A percentile compares a stretch with the other conserved stretches of the same genome.
Evolutionary conservation across 2,888 invertebrate species (phyloP).

Genomic region (Cordilura impudica): DNA sequence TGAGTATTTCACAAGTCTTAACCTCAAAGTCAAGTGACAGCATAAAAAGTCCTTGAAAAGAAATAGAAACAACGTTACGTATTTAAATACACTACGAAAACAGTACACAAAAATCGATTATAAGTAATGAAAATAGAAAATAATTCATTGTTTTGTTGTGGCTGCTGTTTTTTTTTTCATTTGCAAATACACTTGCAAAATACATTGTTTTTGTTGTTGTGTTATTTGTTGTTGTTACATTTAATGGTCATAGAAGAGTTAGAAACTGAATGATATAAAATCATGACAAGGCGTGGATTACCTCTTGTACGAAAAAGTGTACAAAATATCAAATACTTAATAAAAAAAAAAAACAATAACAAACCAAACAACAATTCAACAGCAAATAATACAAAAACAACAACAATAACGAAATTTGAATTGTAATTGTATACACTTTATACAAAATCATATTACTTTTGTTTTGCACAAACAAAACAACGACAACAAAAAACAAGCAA

Average conservation of each 20-base stretch:
- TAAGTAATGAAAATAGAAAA: too few species aligned
- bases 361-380: slow-evolving; percentile 4
- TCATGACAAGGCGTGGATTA: slow-evolving; percentile 57
- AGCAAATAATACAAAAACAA: slow-evolving; percentile 13
- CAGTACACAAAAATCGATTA: too few species aligned
- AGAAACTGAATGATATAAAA: slow-evolving; percentile 23
- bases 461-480: slow-evolving; percentile 24
- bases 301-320: slow-evolving; percentile 4
- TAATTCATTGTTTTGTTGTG: too few species aligned
- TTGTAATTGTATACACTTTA: slow-evolving; percentile 52
- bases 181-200: slow-evolving; percentile 34
- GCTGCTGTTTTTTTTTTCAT: neutral
- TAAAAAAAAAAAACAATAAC: neutral
- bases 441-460: slow-evolving; percentile 50
- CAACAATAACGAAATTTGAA: slow-evolving; percentile 16
- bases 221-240: neutral
- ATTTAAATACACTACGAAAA: too few species aligned
- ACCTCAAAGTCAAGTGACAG: too few species aligned
- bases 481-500: neutral
- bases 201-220: neutral
- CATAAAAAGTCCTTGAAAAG: too few species aligned
- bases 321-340: neutral
- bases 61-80: too few species aligned
- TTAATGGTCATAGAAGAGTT: slow-evolving; percentile 16
- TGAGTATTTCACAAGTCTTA: too few species aligned